Base-by-base conservation (phyloP, 2,888 invertebrate genomes). In the Pammene fasciana region DNA sequence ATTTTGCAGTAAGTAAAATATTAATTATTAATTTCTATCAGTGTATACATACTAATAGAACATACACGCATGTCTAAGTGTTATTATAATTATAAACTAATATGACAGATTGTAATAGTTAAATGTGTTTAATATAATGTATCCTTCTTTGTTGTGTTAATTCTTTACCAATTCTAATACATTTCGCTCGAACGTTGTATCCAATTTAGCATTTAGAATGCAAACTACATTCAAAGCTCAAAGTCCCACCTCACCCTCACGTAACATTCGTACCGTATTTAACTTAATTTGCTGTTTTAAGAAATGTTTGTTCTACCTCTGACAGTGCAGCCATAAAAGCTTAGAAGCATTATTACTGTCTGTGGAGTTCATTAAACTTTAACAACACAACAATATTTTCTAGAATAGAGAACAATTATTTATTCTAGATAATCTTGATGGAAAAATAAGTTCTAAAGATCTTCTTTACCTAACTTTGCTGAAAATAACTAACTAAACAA, bases 291-390 rank as follows among this genome's bases (percentile, higher is more conserved):
- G 14, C 56, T 57, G 46, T 34, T 43, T 62, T 68, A 56, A 68
- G 62, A 57, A 56, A 43, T 36, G 57, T 52, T 60, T 43, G 36
- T 41, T 60, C 43, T 67, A 67, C 68, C 61, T 48, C 14, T 36
- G 56, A 43, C 50, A 68, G 57, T 50, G 38, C 68, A 68, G 41
- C 50, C 56, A 64, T 55, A 38, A 64, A 50, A 36, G 57, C 64
- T 68, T 64, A 64, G 50, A 38, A 50, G 16, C 62, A 57, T 57
- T 68, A 68, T 64, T 68, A 57, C 64, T 45, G 68, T 68, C 68
- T 68, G 57, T 34, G 1, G 43, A 36, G 62, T 34, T 41, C 68
- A 18, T 36, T 57, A 45, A 50, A 50, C 68, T 43, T 7, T 10
- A 57, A 45, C n/a, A 55, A 34, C 13, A 54, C 45, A 50, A 26